Evolutionary conservation across 1,140 invertebrate species (phyloP).

Genomic region (Drosophila pandora): DNA sequence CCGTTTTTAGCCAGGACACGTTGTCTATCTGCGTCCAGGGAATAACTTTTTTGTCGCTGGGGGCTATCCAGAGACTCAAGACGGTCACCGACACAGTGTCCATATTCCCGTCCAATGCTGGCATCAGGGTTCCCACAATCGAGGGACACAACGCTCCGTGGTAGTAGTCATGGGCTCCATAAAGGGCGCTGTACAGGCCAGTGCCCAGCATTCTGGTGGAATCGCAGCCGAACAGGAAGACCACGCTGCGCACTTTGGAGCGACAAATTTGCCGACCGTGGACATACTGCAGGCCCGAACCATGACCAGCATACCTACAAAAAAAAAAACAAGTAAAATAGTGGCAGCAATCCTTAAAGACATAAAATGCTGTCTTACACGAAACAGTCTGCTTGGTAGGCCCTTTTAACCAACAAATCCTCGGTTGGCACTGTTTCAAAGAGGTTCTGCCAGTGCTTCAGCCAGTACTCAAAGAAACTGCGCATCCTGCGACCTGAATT

Average conservation of each 20-base stretch:
- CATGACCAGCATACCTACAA: conserved; percentile 76
- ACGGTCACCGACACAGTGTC: conserved; percentile 64
- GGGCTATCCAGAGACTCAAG: conserved; percentile 68
- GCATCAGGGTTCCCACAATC: conserved; percentile 74
- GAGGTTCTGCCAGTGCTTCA: conserved; percentile 63
- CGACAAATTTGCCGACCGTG: conserved; percentile 61
- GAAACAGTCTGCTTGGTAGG: conserved; percentile 68
- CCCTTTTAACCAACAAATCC: conserved; percentile 56
- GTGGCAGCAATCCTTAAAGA: neutral
- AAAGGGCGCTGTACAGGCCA: conserved; percentile 69
- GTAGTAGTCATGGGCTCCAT: conserved; percentile 78
- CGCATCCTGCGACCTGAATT: conserved; percentile 70
- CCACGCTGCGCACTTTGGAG: conserved; percentile 61
- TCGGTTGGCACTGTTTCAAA: conserved; percentile 66
- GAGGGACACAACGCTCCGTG: conserved; percentile 78
- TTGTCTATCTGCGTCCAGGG: conserved; percentile 73
- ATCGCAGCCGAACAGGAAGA: conserved; percentile 80
- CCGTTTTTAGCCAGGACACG: conserved; percentile 59
- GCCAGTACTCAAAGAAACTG: conserved; percentile 76
- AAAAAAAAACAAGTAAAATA: neutral
- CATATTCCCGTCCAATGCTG: conserved; percentile 72
- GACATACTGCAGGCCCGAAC: conserved; percentile 76
- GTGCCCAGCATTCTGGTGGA: conserved; percentile 70
- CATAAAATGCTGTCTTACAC: conserved; percentile 47
- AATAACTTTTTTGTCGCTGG: conserved; percentile 39